These are phyloP conservation scores for Apostichopus leukothele DNA, from an alignment of 53 echinoderm and acorn worm species.

Conservation along the genomic window DNA sequence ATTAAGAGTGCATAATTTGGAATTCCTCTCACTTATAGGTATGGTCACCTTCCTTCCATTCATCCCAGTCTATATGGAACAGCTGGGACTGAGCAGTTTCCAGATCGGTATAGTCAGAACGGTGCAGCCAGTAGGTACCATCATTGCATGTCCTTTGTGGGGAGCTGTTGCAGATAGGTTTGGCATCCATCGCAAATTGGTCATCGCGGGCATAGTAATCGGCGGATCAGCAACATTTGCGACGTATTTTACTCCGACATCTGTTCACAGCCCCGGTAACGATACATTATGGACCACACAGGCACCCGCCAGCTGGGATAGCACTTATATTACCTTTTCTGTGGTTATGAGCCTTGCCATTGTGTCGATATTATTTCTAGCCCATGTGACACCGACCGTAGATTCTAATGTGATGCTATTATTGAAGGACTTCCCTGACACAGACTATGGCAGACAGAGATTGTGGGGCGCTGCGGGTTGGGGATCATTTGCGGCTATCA, in stretches of 20 bases:
- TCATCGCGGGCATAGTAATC: conserved; percentile 33
- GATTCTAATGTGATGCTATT: conserved; percentile 64
- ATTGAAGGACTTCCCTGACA: conserved; percentile 34
- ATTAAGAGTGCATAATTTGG: neutral
- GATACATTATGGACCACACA: neutral
- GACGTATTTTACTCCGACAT: conserved; percentile 32
- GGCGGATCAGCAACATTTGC: conserved; percentile 10
- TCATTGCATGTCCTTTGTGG: conserved; percentile 65
- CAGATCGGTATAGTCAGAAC: conserved; percentile 83
- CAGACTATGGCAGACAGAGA: conserved; percentile 65
- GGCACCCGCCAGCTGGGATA: neutral
- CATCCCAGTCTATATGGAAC: conserved; percentile 88
- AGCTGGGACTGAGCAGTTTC: conserved; percentile 72
- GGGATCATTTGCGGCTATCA: conserved; percentile 58
- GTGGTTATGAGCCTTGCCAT: conserved; percentile 47
- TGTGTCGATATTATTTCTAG: conserved; percentile 26
- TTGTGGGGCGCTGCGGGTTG: conserved; percentile 70
- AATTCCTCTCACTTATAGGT: conserved; percentile 56
- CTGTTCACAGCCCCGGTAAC: neutral
- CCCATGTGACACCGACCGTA: conserved; percentile 43
- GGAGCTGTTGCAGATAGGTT: conserved; percentile 85
- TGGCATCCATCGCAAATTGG: conserved; percentile 66
- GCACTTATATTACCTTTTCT: conserved; percentile 42
- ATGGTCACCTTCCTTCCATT: conserved; percentile 75
- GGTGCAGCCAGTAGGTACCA: conserved; percentile 66